Percentiles rank a stretch among this genome's conserved stretches.
Evolutionary conservation across 2,888 invertebrate species (phyloP).

Genomic region (Eupeodes luniger): DNA sequence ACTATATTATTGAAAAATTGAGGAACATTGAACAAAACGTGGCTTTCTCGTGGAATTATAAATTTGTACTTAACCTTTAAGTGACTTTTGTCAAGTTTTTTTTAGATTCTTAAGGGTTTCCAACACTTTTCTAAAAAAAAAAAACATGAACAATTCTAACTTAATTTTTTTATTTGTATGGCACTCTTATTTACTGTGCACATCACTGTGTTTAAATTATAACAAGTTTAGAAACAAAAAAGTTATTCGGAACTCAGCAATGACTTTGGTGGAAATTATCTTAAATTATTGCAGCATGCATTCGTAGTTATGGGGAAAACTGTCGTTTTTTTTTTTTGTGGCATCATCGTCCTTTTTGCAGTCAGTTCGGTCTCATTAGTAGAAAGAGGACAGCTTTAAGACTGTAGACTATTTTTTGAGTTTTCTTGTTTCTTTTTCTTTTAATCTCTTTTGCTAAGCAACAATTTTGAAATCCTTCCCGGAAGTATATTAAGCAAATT

Average conservation of each 20-base stretch:
- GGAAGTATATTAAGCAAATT: constrained; percentile 75
- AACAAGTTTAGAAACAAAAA: neutral
- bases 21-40: too few species aligned
- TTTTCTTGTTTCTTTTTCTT: neutral
- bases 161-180: too few species aligned
- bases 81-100: too few species aligned
- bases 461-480: constrained; percentile 59
- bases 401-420: constrained; percentile 6
- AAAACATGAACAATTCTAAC: too few species aligned
- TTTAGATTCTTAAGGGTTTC: too few species aligned
- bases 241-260: neutral
- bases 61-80: too few species aligned
- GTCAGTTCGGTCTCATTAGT: neutral
- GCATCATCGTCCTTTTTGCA: neutral
- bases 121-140: too few species aligned
- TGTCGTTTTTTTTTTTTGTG: neutral
- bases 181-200: too few species aligned
- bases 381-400: constrained; percentile 12
- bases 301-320: neutral
- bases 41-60: too few species aligned
- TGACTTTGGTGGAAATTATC: constrained; percentile 14
- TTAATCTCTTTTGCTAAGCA: constrained; percentile 42
- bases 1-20: too few species aligned
- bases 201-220: neutral
- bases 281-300: constrained; percentile 31